Conservation (phyloP, 1,140 invertebrate species). For the Glossosoma conforme region DNA sequence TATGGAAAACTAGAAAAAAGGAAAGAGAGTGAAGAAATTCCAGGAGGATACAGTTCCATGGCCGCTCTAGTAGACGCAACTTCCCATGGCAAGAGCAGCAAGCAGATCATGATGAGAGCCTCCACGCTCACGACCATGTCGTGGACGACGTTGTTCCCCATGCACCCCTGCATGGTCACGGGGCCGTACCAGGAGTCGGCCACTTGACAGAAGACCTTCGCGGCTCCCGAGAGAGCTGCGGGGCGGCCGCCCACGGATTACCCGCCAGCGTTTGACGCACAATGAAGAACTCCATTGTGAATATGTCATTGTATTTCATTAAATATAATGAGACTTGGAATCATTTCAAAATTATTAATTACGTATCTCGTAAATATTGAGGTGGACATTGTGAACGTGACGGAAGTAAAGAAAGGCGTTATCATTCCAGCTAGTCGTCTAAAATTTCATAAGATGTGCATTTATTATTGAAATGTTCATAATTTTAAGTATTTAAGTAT, state of each 20-base stretch:
- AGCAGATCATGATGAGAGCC: constrained; percentile 62
- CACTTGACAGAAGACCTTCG: constrained; percentile 42
- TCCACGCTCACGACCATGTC: constrained; percentile 73
- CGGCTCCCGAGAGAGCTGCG: constrained; percentile 14
- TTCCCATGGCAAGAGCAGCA: constrained; percentile 41
- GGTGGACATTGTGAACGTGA: not conserved
- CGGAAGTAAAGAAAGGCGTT: constrained; percentile 4
- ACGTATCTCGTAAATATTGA: too few species aligned
- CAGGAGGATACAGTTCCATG: constrained; percentile 40
- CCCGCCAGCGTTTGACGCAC: constrained; percentile 6
- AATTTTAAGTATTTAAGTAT: constrained; percentile 22
- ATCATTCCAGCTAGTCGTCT: constrained; percentile 23
- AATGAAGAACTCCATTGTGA: not conserved
- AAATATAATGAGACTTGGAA: too few species aligned
- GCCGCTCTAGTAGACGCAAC: constrained; percentile 45
- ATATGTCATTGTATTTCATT: too few species aligned
- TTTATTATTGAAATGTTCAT: constrained; percentile 21
- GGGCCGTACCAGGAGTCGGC: constrained; percentile 70
- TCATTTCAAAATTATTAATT: too few species aligned
- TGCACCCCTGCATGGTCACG: constrained; percentile 77
- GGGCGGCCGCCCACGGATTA: constrained; percentile 4
- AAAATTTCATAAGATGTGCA: constrained; percentile 24
- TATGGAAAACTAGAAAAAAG: constrained; percentile 35
- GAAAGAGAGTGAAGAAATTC: constrained; percentile 37
- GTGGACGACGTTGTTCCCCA: constrained; percentile 78